Conservation (phyloP, 2,888 invertebrate genomes). For the Lordiphosa fenestrarum region DNA sequence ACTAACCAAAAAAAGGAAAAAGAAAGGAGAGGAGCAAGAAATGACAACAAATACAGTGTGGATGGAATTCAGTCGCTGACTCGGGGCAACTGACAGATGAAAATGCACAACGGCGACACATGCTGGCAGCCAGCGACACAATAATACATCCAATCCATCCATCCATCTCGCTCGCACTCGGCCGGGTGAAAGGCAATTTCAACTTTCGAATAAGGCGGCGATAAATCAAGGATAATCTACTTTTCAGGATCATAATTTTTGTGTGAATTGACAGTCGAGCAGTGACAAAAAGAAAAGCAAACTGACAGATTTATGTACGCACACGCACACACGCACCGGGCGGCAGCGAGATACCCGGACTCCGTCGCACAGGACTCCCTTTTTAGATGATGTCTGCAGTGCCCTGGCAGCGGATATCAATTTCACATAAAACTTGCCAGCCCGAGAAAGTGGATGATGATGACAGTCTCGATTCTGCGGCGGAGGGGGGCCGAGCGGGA, state of each 20-base stretch:
- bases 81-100: conserved; percentile 31
- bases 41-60: conserved; percentile 70
- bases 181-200: conserved; percentile 59
- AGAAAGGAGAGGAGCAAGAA: conserved; percentile 37
- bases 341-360: conserved; percentile 10
- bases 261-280: conserved; percentile 79
- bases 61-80: conserved; percentile 41
- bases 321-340: conserved; percentile 53
- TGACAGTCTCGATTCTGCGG: conserved; percentile 33
- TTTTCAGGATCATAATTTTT: conserved; percentile 80
- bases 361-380: conserved; percentile 34
- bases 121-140: conserved; percentile 69
- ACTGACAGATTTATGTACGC: conserved; percentile 79
- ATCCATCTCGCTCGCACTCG: conserved; percentile 13
- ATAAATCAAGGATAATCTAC: conserved; percentile 81
- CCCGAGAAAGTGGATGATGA: conserved; percentile 62
- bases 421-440: conserved; percentile 76
- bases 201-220: conserved; percentile 77
- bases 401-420: conserved; percentile 73
- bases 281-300: conserved; percentile 76
- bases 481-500: conserved; percentile 33
- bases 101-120: conserved; percentile 52
- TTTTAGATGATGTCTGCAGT: conserved; percentile 48
- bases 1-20: conserved; percentile 14
- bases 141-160: conserved; percentile 39